phyloP scores from a whole-genome alignment of 2,113 vertebrate species.

The Penelope pileata region DNA sequence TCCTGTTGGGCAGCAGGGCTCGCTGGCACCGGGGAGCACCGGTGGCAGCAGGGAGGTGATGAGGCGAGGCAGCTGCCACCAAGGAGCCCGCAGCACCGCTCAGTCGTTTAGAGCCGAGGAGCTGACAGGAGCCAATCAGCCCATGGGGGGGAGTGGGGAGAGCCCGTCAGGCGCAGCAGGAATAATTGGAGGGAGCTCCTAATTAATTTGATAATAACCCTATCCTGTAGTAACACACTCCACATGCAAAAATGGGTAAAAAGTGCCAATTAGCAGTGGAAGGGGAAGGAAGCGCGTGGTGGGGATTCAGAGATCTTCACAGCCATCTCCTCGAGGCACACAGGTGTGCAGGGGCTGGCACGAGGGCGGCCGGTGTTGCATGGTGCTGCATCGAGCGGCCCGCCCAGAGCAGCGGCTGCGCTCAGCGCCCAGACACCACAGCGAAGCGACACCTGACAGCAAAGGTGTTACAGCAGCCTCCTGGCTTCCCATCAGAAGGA shows the following conservation, averaged over 20 bases:
- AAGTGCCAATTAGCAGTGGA: slow-evolving; percentile 41
- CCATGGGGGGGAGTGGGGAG: neutral
- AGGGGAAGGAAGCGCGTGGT: neutral
- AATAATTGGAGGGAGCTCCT: slow-evolving; percentile 69
- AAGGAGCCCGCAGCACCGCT: neutral
- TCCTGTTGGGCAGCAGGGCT: fast-evolving
- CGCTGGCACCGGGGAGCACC: fast-evolving
- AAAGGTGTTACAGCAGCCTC: neutral
- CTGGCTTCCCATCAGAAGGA: neutral
- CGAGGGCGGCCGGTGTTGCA: neutral
- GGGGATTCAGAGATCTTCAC: neutral
- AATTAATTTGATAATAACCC: slow-evolving; percentile 71
- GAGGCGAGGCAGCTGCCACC: neutral
- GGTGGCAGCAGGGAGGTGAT: neutral
- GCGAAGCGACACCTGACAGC: neutral
- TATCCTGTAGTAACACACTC: slow-evolving; percentile 47
- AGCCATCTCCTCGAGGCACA: fast-evolving
- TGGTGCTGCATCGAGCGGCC: neutral
- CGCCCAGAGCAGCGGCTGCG: neutral
- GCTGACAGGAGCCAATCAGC: slow-evolving; percentile 8
- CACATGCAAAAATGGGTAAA: slow-evolving; percentile 49
- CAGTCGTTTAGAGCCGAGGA: neutral
- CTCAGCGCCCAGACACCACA: neutral
- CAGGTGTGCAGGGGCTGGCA: neutral
- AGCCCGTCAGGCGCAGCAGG: slow-evolving; percentile 59